Evolutionary conservation across 2,113 vertebrate genomes (phyloP), one percentile per base, ranked within the genome.

Genomic region (Passer domesticus): DNA sequence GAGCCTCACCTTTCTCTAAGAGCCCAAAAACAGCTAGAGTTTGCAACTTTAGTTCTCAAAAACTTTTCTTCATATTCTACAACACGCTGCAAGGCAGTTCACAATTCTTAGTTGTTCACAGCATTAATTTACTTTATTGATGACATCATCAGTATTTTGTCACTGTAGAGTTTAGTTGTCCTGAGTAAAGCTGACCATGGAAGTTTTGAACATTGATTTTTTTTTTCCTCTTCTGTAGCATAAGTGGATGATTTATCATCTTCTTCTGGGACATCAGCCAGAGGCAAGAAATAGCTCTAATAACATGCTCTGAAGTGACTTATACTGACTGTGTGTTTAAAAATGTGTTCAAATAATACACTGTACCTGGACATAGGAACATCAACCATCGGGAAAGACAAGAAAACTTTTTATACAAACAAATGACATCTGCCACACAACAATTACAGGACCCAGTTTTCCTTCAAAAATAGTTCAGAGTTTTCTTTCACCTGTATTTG

Each of bases 141-240:
- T 85, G 92, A 92, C 52, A n/a, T 84, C 86, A 83, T 92, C 93
- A 95, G 77, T 58, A 77, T 78, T 92, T 87, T 73, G 90, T 91
- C 92, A 87, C 63, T 59, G 13, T 47, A 27, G 60, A 92, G 63
- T 94, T 91, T 80, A 80, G 58, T 37, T 41, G 37, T 89, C 60
- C 94, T 89, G 10, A 33, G 88, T 81, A 96, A 94, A 95, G 92
- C 92, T 95, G 95, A 95, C 92, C 92, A 15, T n/a, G n/a, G 91
- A 96, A 82, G 73, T 93, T 96, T 80, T 63, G 62, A 87, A 43
- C 68, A 95, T 92, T 43, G 67, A 89, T 96, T 93, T 87, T 94
- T 78, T 83, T 86, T 89, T 89, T 52, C 0, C 20, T 20, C 11
- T 62, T 94, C 67, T 88, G 63, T 60, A 84, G 53, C 30, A 33